Conservation (phyloP, 2,113 vertebrate species). For the Corydoras maculifer region DNA sequence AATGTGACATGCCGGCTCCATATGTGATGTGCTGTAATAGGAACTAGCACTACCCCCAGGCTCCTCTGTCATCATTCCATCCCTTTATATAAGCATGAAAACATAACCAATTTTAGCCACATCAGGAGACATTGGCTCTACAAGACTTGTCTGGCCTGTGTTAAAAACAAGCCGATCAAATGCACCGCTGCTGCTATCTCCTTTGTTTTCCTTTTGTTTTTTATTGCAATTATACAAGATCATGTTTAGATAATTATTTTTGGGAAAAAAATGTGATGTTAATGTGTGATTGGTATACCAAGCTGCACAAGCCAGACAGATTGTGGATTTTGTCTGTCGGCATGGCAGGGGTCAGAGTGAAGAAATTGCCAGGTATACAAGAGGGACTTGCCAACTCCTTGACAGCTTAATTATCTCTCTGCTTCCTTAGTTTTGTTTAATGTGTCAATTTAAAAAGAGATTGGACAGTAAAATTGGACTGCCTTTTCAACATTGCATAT, state of each 20-base stretch:
- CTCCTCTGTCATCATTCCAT: too few relatives aligned
- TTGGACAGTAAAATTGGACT: conserved; percentile 32
- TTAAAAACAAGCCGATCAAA: neutral
- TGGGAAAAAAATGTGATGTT: conserved; percentile 8
- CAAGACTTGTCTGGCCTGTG: conserved; percentile 33
- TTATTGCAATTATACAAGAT: too few relatives aligned
- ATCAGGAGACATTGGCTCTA: neutral
- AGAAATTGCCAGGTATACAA: conserved; percentile 45
- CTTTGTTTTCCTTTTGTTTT: too few relatives aligned
- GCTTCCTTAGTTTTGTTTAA: conserved; percentile 40
- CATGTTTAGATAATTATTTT: too few relatives aligned
- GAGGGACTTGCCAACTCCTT: conserved; percentile 44
- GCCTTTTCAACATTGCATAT: conserved; percentile 29
- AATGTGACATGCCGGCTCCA: conserved; percentile 17
- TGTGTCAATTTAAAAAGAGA: conserved; percentile 40
- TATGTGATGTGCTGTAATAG: conserved; percentile 27
- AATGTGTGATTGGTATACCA: conserved; percentile 27
- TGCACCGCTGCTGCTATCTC: neutral
- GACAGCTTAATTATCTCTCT: conserved; percentile 44
- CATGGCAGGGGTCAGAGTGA: conserved; percentile 40
- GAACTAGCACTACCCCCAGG: too few relatives aligned
- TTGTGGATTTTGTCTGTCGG: conserved; percentile 32
- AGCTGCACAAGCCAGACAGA: conserved; percentile 8
- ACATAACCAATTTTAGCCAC: neutral
- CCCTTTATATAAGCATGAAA: too few relatives aligned